These are phyloP conservation scores for Cataglyphis altisquamis DNA, from an alignment of 2,888 invertebrate genomes.

Conservation along the genomic window DNA sequence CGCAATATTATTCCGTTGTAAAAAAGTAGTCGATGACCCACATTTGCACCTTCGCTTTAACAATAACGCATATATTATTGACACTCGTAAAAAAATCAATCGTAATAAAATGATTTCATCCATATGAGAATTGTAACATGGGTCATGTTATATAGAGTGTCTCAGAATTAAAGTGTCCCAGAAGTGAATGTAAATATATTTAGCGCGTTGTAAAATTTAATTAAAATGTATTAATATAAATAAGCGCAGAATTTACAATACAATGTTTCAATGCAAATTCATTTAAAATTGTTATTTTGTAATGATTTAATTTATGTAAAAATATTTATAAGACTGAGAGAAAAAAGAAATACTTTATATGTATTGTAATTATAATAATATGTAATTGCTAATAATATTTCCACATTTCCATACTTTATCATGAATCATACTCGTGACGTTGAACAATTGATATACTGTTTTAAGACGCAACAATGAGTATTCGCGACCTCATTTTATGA, in stretches of 20 bases:
- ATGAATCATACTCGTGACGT: slow-evolving; percentile 6
- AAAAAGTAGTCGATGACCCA: slow-evolving; percentile 61
- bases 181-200: not conserved
- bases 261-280: not conserved
- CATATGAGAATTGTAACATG: slow-evolving; percentile 39
- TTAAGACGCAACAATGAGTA: slow-evolving; percentile 66
- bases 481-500: slow-evolving; percentile 81
- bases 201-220: not conserved
- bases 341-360: not conserved
- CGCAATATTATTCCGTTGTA: slow-evolving; percentile 34
- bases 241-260: not conserved
- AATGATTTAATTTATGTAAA: not conserved
- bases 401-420: not conserved
- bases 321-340: not conserved
- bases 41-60: slow-evolving; percentile 45
- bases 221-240: not conserved
- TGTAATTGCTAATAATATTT: not conserved
- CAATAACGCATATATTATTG: slow-evolving; percentile 29
- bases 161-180: not conserved
- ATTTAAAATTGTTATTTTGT: not conserved
- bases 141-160: not conserved
- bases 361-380: not conserved
- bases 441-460: slow-evolving; percentile 21
- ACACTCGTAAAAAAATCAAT: not conserved
- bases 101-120: slow-evolving; percentile 45